Base-by-base conservation (phyloP, 1,140 invertebrate genomes). In the Aphelinus atriplicis region DNA sequence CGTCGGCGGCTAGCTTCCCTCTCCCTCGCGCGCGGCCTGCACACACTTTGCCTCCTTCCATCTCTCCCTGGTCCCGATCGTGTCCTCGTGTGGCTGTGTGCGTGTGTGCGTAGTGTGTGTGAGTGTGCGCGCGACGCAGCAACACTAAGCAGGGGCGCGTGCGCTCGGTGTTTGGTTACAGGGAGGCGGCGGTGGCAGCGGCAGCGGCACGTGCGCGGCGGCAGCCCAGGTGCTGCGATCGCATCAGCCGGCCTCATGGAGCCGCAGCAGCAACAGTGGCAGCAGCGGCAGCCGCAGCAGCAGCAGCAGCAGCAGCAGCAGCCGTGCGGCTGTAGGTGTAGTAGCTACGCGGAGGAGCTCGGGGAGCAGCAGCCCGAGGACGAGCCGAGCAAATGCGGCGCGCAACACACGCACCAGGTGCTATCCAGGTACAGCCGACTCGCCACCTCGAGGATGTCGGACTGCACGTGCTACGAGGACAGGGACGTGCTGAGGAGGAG, bases 141-240 rank as follows among this genome's bases (percentile, higher is more conserved):
- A 45, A 84, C 82, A 82, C 80, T 75, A 75, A 75, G 48, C 26
- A 58, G 47, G 50, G 73, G 81, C 76, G 72, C 78, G 81, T 73
- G 79, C 78, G 68, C 74, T 80, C 73, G 82, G 83, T 72, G 70
- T 86, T 84, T 87, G 83, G 80, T 87, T 87, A 84, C 85, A 87
- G 86, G 85, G 81, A 87, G 86, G 81, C 85, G 86, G 78, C 85
- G 86, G 84, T 45, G 53, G 69, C 61, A 57, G 68, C 68, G 26
- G 76, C 64, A n/a, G 66, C 71, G n/a, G 56, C 47, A 43, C 42
- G 43, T 5, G 66, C 55, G 45, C 47, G 53, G 45, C 50, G 46
- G 56, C 55, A 43, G 65, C 51, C 45, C 46, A 1, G 47, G n/a
- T 48, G 10, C 46, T 5, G 58, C 51, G 53, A 45, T 26, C 56